phyloP scores from a whole-genome alignment of 2,113 vertebrate species.

The Nansenia antarctica region DNA sequence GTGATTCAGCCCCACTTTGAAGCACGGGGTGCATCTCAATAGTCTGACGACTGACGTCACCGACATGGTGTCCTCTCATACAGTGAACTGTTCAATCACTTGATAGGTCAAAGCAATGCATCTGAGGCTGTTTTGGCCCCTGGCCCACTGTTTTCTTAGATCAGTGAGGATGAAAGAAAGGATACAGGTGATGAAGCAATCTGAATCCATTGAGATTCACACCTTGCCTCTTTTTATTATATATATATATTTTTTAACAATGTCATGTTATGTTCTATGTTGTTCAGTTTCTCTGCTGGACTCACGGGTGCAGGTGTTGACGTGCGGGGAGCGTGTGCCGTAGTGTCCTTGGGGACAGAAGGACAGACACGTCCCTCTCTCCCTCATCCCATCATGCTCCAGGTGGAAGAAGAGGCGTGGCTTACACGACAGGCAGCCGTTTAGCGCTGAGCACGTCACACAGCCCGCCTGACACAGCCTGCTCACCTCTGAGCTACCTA shows the following conservation, averaged over 20 bases:
- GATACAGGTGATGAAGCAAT: background rate
- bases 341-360: constrained; percentile 88
- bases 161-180: too few relatives aligned
- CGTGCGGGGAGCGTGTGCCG: constrained; percentile 83
- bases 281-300: constrained; percentile 9
- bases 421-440: constrained; percentile 90
- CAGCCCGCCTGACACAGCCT: constrained; percentile 86
- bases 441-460: constrained; percentile 86
- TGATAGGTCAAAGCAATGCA: too few relatives aligned
- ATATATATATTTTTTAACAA: background rate
- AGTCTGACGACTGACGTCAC: too few relatives aligned
- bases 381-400: constrained; percentile 88
- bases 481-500: constrained; percentile 81
- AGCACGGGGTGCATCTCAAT: too few relatives aligned
- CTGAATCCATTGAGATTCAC: too few relatives aligned
- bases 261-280: constrained; percentile 12
- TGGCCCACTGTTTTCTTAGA: too few relatives aligned
- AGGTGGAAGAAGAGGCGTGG: constrained; percentile 91
- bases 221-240: background rate
- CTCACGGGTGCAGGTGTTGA: constrained; percentile 91
- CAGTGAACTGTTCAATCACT: too few relatives aligned
- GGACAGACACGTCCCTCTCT: constrained; percentile 86
- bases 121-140: too few relatives aligned
- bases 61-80: too few relatives aligned
- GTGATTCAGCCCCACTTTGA: background rate